phyloP scores from a whole-genome alignment of 1,140 invertebrate genomes.

The Paracyclopina nana region DNA sequence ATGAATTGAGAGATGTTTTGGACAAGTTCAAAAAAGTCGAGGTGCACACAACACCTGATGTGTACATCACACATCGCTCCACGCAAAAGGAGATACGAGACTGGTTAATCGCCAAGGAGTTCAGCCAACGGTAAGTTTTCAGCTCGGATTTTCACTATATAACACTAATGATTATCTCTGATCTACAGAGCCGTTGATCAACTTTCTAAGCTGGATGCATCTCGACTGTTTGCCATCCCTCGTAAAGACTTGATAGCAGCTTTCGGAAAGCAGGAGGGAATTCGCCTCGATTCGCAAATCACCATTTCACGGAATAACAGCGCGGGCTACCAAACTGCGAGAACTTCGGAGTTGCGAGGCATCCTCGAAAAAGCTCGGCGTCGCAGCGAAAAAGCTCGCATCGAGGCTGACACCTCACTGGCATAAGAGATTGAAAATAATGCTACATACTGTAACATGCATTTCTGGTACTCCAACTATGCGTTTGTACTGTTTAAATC shows the following conservation, averaged over 20 bases:
- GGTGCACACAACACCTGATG: background rate
- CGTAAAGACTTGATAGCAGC: background rate
- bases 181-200: background rate
- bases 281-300: background rate
- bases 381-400: no score
- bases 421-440: no score
- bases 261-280: background rate
- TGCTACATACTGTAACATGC: no score
- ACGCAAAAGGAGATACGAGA: background rate
- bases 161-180: no score
- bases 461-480: no score
- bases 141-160: no score
- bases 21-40: background rate
- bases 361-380: background rate
- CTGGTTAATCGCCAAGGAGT: background rate
- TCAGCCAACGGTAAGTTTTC: background rate
- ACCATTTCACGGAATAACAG: background rate
- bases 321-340: background rate
- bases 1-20: background rate
- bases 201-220: background rate
- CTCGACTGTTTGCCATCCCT: background rate
- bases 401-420: no score
- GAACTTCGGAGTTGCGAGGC: background rate
- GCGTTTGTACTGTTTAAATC: no score
- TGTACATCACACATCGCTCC: background rate